A percentile compares a stretch with the other conserved stretches of the same genome.
These are phyloP conservation scores for Centroberyx gerrardi DNA, from an alignment of 2,797 vertebrate species.

Conservation along the genomic window DNA sequence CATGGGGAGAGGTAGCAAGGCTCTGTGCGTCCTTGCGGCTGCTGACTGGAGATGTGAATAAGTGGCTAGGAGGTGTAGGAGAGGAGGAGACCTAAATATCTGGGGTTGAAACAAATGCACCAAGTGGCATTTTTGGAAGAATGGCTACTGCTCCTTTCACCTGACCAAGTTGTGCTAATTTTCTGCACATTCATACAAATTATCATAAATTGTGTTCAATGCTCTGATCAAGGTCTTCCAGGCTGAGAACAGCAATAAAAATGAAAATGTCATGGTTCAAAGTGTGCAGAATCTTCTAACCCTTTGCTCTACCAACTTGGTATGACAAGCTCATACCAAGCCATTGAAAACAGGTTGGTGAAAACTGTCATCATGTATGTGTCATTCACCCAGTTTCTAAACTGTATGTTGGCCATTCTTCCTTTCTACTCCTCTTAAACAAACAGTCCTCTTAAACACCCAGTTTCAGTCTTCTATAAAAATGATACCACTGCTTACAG, in stretches of 20 bases:
- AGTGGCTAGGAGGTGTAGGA: neutral
- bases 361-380: neutral
- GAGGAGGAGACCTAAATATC: neutral
- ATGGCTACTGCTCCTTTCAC: neutral
- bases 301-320: slow-evolving; percentile 4
- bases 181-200: neutral
- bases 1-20: neutral
- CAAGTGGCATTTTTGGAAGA: too few species aligned
- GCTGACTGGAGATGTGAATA: neutral
- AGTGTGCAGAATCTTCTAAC: neutral
- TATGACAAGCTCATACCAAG: neutral
- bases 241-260: neutral
- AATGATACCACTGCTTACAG: neutral
- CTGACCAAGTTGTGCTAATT: neutral
- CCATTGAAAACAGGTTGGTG: neutral
- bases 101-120: neutral
- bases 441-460: too few species aligned
- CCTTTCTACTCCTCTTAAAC: neutral
- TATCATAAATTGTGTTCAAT: neutral
- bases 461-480: neutral
- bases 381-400: neutral
- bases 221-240: neutral
- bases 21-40: neutral
- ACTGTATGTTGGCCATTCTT: neutral
- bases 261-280: neutral